Conservation (phyloP, 2,113 vertebrate species). For the Urocolius indicus region DNA sequence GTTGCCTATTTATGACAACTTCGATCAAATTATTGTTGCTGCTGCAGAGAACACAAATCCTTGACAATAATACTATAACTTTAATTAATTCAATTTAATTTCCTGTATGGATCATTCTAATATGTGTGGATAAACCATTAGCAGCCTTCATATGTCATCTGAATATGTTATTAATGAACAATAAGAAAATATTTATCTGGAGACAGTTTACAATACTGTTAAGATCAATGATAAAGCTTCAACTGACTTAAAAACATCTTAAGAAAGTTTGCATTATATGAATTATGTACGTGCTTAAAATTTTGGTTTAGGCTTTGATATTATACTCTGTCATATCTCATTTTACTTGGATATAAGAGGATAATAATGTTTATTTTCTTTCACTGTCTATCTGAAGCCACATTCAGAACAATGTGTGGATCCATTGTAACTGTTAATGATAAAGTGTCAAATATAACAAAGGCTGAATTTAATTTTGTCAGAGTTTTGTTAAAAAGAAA, state of each 20-base stretch:
- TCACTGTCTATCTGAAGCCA: not conserved
- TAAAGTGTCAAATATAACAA: not conserved
- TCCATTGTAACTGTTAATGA: rapidly evolving
- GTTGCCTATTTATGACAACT: not conserved
- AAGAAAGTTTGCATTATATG: not conserved
- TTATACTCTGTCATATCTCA: not conserved
- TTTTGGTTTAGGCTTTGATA: not conserved
- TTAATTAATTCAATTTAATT: conserved; percentile 1
- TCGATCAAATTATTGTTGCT: not conserved
- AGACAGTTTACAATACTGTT: not conserved
- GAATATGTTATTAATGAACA: not conserved
- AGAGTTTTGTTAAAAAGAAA: not conserved
- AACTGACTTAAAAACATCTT: not conserved
- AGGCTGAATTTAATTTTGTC: not conserved
- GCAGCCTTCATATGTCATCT: not conserved
- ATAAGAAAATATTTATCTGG: not conserved
- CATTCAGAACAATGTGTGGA: not conserved
- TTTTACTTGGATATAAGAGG: not conserved
- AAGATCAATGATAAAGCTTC: not conserved
- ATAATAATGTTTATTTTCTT: not conserved
- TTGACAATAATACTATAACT: not conserved
- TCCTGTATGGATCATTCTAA: not conserved
- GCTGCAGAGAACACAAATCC: not conserved
- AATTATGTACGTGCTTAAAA: not conserved
- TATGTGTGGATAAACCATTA: not conserved